Conservation (phyloP, 2,888 invertebrate genomes). For the Apoda limacodes region DNA sequence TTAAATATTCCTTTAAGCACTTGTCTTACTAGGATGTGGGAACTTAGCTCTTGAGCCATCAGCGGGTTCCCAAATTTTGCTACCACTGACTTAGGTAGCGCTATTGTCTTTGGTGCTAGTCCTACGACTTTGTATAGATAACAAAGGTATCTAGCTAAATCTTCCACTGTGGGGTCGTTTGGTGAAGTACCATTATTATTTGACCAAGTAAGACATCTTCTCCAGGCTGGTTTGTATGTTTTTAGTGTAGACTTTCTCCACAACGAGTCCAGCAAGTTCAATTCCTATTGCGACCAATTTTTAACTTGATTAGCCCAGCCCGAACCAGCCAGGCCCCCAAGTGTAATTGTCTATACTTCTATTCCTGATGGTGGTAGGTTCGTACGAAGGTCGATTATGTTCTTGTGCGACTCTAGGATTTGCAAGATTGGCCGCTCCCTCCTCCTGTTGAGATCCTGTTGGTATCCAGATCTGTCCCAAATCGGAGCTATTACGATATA, state of each 20-base stretch:
- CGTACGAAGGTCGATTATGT: too few relatives aligned
- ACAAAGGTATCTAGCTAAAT: constrained; percentile 10
- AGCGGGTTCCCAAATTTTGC: constrained; percentile 18
- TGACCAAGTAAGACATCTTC: constrained; percentile 6
- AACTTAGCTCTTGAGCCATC: constrained; percentile 1
- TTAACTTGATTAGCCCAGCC: too few relatives aligned
- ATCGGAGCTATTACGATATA: too few relatives aligned
- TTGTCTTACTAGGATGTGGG: too few relatives aligned
- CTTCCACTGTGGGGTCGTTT: constrained; percentile 3
- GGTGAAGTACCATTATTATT: not conserved
- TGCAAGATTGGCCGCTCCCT: too few relatives aligned
- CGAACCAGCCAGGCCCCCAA: too few relatives aligned
- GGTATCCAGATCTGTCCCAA: not conserved
- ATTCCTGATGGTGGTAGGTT: too few relatives aligned
- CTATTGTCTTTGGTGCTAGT: constrained; percentile 18
- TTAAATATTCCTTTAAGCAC: too few relatives aligned
- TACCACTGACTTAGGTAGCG: constrained; percentile 22
- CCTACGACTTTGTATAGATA: constrained; percentile 9
- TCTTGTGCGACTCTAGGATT: too few relatives aligned
- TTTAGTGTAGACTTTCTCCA: constrained; percentile 1
- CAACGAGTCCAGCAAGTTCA: not conserved
- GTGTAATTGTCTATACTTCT: too few relatives aligned
- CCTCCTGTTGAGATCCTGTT: too few relatives aligned
- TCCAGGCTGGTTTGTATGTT: constrained; percentile 5
- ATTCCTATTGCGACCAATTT: too few relatives aligned